Conservation (phyloP, 2,797 vertebrate species). For the Florisuga fusca region DNA sequence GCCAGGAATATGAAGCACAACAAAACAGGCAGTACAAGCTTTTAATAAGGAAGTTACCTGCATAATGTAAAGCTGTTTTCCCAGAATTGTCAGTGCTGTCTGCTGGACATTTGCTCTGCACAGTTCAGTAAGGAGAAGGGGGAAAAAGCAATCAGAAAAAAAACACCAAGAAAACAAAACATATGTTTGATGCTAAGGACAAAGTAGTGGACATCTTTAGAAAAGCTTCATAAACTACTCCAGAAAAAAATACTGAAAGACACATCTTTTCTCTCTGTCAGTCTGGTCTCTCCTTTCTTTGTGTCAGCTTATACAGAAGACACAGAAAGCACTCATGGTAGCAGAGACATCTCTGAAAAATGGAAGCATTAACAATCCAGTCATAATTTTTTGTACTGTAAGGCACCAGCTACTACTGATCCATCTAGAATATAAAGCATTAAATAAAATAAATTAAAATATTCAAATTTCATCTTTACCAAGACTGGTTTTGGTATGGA, state of each 20-base stretch:
- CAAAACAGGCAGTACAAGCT: not conserved
- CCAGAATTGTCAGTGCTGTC: constrained; percentile 86
- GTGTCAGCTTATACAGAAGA: not conserved
- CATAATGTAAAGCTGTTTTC: constrained; percentile 91
- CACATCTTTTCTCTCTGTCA: not conserved
- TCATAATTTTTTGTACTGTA: not conserved
- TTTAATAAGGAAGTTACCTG: constrained; percentile 80
- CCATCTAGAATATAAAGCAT: not conserved
- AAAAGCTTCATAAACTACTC: not conserved
- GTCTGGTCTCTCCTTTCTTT: not conserved
- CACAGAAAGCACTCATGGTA: not conserved
- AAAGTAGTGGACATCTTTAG: not conserved
- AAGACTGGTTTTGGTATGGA: not conserved
- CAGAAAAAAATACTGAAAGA: not conserved
- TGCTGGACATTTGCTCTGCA: constrained; percentile 87
- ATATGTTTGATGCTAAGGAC: not conserved
- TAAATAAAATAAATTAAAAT: not conserved
- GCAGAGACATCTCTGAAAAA: not conserved
- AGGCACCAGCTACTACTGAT: not conserved
- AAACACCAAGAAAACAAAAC: not conserved
- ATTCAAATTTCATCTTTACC: not conserved
- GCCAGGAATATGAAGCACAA: not conserved
- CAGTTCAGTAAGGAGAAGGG: constrained; percentile 3
- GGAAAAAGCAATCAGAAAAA: not conserved
- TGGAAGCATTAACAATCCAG: not conserved